A percentile compares a stretch with the other conserved stretches of the same genome.
Conservation (phyloP, 2,113 vertebrate species). For the Leptocoma aspasia region DNA sequence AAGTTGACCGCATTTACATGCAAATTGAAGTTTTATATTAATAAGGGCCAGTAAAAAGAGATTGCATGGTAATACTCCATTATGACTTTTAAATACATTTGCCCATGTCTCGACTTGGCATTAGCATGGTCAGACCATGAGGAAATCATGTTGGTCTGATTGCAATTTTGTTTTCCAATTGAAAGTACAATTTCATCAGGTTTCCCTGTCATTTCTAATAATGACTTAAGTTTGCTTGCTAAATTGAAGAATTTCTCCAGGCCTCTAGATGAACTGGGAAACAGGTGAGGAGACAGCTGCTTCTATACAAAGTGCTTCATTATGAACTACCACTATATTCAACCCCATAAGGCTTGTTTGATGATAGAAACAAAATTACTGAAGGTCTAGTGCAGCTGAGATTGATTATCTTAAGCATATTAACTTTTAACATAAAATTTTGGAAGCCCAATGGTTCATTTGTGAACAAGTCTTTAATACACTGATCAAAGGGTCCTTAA, state of each 20-base stretch:
- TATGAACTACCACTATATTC: constrained; percentile 25
- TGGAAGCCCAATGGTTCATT: neutral
- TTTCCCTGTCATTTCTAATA: constrained; percentile 99
- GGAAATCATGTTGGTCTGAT: constrained; percentile 97
- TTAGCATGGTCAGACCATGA: constrained; percentile 91
- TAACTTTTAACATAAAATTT: constrained; percentile 53
- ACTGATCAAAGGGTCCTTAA: neutral
- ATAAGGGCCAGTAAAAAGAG: constrained; percentile 90
- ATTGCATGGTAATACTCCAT: constrained; percentile 94
- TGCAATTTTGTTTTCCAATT: constrained; percentile 99
- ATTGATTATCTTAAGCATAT: constrained; percentile 44
- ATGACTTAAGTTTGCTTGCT: constrained; percentile 89
- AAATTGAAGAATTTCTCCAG: constrained; percentile 88
- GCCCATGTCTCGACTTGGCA: constrained; percentile 92
- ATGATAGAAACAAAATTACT: constrained; percentile 54
- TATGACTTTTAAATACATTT: constrained; percentile 99
- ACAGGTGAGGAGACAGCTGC: constrained; percentile 78
- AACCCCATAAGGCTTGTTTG: constrained; percentile 38
- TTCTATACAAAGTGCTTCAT: constrained; percentile 45
- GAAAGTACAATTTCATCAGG: constrained; percentile 99
- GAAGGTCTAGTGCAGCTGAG: constrained; percentile 9
- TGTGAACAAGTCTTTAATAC: neutral
- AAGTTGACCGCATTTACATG: constrained; percentile 99
- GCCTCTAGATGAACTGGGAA: constrained; percentile 72
- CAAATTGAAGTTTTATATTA: constrained; percentile 99